These are phyloP conservation scores for Schlechtendalia chinensis DNA, from an alignment of 1,140 invertebrate species.

Conservation along the genomic window DNA sequence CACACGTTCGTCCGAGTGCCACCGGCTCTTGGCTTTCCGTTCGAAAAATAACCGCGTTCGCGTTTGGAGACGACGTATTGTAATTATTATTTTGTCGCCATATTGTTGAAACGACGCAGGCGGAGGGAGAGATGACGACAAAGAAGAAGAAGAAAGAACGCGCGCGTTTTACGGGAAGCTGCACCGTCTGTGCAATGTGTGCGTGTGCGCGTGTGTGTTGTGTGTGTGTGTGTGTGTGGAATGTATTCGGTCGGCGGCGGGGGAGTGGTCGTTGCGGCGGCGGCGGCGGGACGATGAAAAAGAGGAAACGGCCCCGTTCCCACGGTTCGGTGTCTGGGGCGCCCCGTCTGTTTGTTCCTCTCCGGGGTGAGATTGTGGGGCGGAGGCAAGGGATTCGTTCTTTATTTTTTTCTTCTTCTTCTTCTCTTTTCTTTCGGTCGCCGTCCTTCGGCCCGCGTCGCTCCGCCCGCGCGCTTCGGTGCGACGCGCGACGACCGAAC, in stretches of 20 bases:
- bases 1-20: too few species aligned
- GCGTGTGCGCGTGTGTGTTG: background rate
- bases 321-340: conserved; percentile 45
- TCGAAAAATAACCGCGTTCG: too few species aligned
- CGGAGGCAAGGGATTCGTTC: conserved; percentile 30
- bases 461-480: conserved; percentile 32
- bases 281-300: conserved; percentile 8
- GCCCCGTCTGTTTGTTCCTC: conserved; percentile 21
- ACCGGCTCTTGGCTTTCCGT: too few species aligned
- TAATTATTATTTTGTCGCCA: too few species aligned
- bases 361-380: background rate
- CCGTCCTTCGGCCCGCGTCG: conserved; percentile 7
- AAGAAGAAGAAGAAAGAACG: conserved; percentile 24
- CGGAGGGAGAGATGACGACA: conserved; percentile 22
- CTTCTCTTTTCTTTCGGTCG: conserved; percentile 20
- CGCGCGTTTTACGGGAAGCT: too few species aligned
- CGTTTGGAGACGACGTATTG: too few species aligned
- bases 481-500: conserved; percentile 4
- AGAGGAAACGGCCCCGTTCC: conserved; percentile 46
- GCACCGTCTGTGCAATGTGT: too few species aligned
- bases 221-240: conserved; percentile 27
- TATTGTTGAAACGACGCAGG: too few species aligned
- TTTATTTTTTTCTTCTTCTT: conserved; percentile 19
- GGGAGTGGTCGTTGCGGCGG: background rate
- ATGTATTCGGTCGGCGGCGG: background rate